Evolutionary conservation across 2,888 invertebrate species (phyloP).

Genomic region (Conomelus anceps): DNA sequence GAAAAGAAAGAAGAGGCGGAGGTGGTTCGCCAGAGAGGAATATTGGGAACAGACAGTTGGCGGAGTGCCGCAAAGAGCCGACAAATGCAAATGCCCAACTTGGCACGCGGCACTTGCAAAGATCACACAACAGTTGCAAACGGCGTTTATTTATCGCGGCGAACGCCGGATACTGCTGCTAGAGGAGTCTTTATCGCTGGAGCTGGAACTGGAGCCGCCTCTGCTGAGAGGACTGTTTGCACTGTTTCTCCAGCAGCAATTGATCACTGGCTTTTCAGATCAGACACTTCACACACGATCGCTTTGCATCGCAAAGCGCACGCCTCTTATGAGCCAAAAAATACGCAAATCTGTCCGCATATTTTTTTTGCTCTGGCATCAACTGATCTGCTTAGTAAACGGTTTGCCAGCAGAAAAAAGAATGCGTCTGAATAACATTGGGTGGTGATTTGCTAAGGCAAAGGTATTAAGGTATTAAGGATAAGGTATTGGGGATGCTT

Average conservation of each 20-base stretch:
- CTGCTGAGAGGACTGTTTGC: not conserved
- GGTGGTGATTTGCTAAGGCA: not conserved
- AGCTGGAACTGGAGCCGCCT: not conserved
- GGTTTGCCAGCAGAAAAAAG: not conserved
- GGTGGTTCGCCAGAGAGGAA: not conserved
- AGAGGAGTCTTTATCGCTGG: not conserved
- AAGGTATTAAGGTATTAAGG: too few relatives aligned
- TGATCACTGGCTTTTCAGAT: not conserved
- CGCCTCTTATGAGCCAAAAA: not conserved
- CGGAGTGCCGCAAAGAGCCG: not conserved
- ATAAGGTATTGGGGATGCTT: too few relatives aligned
- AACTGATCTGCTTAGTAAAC: not conserved
- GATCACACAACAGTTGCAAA: not conserved
- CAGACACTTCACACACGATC: not conserved
- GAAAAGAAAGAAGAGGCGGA: not conserved
- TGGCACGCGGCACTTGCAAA: not conserved
- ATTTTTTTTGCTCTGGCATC: not conserved
- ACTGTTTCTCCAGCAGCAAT: not conserved
- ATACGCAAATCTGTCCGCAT: not conserved
- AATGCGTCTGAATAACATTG: not conserved
- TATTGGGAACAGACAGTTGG: not conserved
- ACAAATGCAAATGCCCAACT: not conserved
- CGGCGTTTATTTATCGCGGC: not conserved
- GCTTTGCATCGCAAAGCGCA: not conserved
- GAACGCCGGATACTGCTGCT: not conserved